Conservation (phyloP, 2,113 vertebrate species). For the Rana temporaria region DNA sequence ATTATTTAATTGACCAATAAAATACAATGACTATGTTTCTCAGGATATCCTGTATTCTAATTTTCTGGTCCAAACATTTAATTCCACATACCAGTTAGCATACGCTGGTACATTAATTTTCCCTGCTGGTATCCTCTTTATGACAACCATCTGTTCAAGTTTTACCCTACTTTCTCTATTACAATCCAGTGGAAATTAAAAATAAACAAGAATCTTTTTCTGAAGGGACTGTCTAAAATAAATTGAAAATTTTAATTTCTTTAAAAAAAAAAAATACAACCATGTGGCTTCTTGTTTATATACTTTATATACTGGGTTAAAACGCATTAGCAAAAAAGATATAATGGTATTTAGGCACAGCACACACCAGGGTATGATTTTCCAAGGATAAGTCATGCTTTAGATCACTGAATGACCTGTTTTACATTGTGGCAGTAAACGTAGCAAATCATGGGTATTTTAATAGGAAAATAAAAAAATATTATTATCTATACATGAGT, state of each 20-base stretch:
- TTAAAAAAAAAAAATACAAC: not conserved
- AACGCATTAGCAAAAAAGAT: not conserved
- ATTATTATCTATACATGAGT: no score
- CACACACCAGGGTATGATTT: not conserved
- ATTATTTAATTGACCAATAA: not conserved
- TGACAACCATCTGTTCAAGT: conserved; percentile 52
- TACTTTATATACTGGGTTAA: not conserved
- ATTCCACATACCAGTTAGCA: conserved; percentile 46
- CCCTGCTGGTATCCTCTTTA: conserved; percentile 40
- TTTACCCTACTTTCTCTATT: conserved; percentile 54
- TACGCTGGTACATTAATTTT: conserved; percentile 56
- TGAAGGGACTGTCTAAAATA: conserved; percentile 7
- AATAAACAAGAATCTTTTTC: conserved; percentile 14
- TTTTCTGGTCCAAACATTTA: conserved; percentile 41
- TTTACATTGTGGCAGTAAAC: no score
- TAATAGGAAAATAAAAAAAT: no score
- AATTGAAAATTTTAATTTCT: not conserved
- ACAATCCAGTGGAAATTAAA: conserved; percentile 53
- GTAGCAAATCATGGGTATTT: no score
- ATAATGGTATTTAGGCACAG: not conserved
- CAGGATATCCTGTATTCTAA: conserved; percentile 23
- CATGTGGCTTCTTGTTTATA: not conserved
- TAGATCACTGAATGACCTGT: no score
- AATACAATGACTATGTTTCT: conserved; percentile 4
- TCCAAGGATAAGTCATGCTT: no score